Base-by-base conservation (phyloP, 2,797 vertebrate genomes). In the Eulemur mongoz region DNA sequence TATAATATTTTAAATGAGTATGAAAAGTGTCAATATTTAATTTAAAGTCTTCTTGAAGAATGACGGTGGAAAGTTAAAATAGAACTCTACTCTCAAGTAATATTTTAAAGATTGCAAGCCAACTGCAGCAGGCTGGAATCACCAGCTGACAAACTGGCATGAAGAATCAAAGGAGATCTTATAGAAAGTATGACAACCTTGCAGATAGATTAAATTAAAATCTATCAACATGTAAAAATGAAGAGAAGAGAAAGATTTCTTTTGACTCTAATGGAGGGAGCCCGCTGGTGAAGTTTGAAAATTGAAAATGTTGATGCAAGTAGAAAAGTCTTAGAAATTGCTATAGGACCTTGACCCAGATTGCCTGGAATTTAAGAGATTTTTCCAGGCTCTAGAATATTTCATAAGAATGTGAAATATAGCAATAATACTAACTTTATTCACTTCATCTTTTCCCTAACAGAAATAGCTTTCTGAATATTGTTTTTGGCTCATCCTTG, bases 21-120 rank as follows among this genome's bases (percentile, higher is more conserved):
- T 91, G 32, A 73, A 90, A 98, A 98, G 84, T 80, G 73, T 88
- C 94, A 96, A 59, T 95, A 83, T 95, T 97, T 97, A 92, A 97
- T 97, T 95, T 94, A 93, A 97, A 97, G 50, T 57, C 52, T 94
- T 85, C 92, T 0, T 96, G 75, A 97, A 96, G 40, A 89, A 91
- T 95, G 57, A 98, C 35, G 43, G 95, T 94, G 32, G 40, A 61
- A 94, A 95, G 86, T 95, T 97, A 95, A 70, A 95, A 92, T 97
- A 96, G 97, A 95, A 97, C 54, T 54, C 18, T 75, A 92, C 35
- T 94, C 84, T 97, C 81, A 97, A 95, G 91, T 61, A 76, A 63
- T 93, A 38, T 61, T 73, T 97, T 98, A 97, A 96, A 83, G 91
- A 97, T 17, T 96, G 87, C n/a, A 97, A 94, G 90, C 52, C 95